Evolutionary conservation across 1,140 invertebrate species (phyloP).

Genomic region (Orius insidiosus): DNA sequence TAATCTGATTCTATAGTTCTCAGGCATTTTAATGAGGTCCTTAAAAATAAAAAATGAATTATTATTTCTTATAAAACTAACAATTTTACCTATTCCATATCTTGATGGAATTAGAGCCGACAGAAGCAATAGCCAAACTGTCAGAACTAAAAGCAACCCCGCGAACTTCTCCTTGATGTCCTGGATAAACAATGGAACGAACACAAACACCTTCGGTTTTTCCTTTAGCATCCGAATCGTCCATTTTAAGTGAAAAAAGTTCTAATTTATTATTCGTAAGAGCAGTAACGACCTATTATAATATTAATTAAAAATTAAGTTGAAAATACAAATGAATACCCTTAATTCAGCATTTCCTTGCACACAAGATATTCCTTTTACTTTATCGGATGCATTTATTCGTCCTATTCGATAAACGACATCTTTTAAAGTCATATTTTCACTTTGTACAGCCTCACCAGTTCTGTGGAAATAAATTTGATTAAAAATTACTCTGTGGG

Average conservation of each 20-base stretch:
- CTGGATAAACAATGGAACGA: slow-evolving; percentile 39
- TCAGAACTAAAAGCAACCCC: slow-evolving; percentile 81
- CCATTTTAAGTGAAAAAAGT: slow-evolving; percentile 37
- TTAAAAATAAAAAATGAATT: slow-evolving; percentile 24
- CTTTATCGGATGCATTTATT: slow-evolving; percentile 46
- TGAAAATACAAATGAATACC: slow-evolving; percentile 25
- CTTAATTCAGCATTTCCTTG: slow-evolving; percentile 49
- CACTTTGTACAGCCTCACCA: slow-evolving; percentile 14
- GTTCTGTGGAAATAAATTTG: no score
- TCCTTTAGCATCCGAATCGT: slow-evolving; percentile 29
- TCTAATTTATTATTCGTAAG: slow-evolving; percentile 51
- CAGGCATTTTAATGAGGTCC: slow-evolving; percentile 60
- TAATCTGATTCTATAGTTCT: slow-evolving; percentile 54
- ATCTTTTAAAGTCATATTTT: slow-evolving; percentile 38
- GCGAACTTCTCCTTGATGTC: slow-evolving; percentile 79
- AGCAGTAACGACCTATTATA: slow-evolving; percentile 30
- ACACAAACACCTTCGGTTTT: slow-evolving; percentile 34
- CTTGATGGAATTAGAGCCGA: slow-evolving; percentile 72
- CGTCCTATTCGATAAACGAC: slow-evolving; percentile 50
- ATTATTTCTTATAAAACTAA: not conserved
- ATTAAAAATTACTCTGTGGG: no score
- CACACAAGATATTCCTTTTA: slow-evolving; percentile 48
- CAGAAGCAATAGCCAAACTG: slow-evolving; percentile 67
- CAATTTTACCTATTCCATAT: slow-evolving; percentile 70
- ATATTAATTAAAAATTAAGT: slow-evolving; percentile 1